Conservation (phyloP, 37 sponge, comb jelly and placozoan genomes). For the Spongia lamella region DNA sequence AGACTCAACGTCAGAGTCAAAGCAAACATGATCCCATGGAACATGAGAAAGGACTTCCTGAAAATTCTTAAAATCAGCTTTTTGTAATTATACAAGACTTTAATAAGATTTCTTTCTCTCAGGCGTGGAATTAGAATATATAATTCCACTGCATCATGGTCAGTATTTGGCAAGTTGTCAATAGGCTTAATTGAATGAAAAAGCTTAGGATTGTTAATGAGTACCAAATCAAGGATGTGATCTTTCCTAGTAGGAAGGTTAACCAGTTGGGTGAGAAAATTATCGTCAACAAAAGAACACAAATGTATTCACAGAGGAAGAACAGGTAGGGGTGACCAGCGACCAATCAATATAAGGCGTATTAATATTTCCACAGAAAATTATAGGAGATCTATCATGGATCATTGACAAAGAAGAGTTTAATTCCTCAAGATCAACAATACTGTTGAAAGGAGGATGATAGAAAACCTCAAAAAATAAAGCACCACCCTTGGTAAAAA, state of each 20-base stretch:
- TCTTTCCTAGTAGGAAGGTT: not conserved
- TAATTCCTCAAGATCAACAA: not conserved
- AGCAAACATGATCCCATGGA: no score
- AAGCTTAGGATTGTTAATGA: not conserved
- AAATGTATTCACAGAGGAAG: not conserved
- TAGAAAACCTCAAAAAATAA: constrained; percentile 23
- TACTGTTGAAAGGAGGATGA: constrained; percentile 6
- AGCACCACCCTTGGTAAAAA: not conserved
- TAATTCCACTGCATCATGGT: constrained; percentile 30
- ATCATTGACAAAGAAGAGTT: not conserved
- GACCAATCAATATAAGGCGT: not conserved
- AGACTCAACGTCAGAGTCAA: no score
- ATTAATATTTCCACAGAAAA: constrained; percentile 36
- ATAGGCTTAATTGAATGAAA: not conserved
- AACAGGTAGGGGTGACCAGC: not conserved
- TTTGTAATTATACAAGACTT: no score
- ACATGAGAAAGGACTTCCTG: no score
- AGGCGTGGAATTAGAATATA: not conserved
- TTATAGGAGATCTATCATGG: constrained; percentile 11
- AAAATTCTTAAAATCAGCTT: no score
- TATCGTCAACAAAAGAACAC: not conserved
- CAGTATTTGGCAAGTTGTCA: not conserved
- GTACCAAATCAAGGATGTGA: not conserved
- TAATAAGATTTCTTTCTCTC: no score
- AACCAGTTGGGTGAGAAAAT: not conserved